These are phyloP conservation scores for Cylindroiulus punctatus DNA, from an alignment of 2,888 invertebrate genomes.

Conservation along the genomic window DNA sequence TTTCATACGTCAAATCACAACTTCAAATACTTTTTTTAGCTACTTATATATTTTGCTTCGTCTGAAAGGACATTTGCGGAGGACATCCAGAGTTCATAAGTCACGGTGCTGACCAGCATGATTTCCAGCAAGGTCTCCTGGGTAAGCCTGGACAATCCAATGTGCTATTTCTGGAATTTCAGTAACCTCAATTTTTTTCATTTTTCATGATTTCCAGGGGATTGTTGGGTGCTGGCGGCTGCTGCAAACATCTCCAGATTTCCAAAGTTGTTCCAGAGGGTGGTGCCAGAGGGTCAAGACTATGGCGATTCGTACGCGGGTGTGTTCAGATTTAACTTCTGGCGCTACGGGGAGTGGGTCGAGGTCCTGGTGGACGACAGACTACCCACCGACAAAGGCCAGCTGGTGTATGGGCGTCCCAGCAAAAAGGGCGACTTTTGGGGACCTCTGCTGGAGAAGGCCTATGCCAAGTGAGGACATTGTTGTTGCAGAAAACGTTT, in stretches of 20 bases:
- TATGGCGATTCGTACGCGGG: constrained; percentile 91
- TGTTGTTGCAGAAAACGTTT: not conserved
- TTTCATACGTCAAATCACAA: too few relatives aligned
- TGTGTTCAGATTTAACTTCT: constrained; percentile 92
- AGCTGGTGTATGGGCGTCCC: constrained; percentile 84
- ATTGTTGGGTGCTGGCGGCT: constrained; percentile 96
- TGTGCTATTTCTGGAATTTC: constrained; percentile 29
- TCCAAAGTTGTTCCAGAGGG: constrained; percentile 87
- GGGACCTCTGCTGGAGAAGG: constrained; percentile 94
- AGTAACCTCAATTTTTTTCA: not conserved
- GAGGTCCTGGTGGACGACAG: constrained; percentile 94
- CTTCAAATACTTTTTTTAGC: too few relatives aligned
- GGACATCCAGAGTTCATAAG: not conserved
- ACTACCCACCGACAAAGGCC: constrained; percentile 84
- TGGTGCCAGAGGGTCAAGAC: constrained; percentile 94
- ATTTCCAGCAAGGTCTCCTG: not conserved
- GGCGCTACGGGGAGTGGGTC: constrained; percentile 94
- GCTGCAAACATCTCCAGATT: constrained; percentile 93
- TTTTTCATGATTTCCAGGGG: constrained; percentile 73
- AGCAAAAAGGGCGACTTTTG: constrained; percentile 91
- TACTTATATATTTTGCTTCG: not conserved
- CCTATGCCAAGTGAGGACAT: constrained; percentile 81
- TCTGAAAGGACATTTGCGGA: not conserved
- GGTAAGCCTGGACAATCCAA: too few relatives aligned
- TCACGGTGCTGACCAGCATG: not conserved